phyloP scores from a whole-genome alignment of 2,797 vertebrate genomes.

The Dallia pectoralis region DNA sequence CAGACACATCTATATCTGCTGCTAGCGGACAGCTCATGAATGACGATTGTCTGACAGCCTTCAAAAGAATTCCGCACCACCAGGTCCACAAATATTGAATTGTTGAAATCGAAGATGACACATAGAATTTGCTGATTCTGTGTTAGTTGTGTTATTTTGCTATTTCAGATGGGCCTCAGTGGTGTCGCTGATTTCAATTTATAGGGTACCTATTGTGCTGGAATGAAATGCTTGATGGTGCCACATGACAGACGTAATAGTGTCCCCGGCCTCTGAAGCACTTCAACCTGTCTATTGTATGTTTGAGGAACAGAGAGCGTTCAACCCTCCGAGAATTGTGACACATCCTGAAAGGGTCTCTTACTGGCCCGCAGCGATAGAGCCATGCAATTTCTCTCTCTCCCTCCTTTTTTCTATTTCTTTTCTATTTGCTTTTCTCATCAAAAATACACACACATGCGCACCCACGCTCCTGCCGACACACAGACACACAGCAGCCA shows the following conservation, averaged over 20 bases:
- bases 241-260: neutral
- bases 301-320: neutral
- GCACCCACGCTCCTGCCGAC: conserved; percentile 16
- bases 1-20: neutral
- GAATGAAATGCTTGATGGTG: neutral
- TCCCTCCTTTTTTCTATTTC: neutral
- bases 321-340: neutral
- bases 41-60: neutral
- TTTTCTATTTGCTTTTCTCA: neutral
- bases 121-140: neutral
- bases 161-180: neutral
- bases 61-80: neutral
- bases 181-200: neutral
- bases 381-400: neutral
- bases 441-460: conserved; percentile 34
- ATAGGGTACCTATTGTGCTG: neutral
- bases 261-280: neutral
- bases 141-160: neutral
- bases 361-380: neutral
- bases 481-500: conserved; percentile 21
- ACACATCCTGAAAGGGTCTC: neutral
- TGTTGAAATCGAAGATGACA: neutral
- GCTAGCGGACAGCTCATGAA: neutral
- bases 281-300: neutral
- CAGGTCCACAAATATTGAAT: neutral